A percentile compares a stretch with the other conserved stretches of the same genome.
phyloP scores from a whole-genome alignment of 2,888 invertebrate genomes.

The Dasysyrphus albostriatus region DNA sequence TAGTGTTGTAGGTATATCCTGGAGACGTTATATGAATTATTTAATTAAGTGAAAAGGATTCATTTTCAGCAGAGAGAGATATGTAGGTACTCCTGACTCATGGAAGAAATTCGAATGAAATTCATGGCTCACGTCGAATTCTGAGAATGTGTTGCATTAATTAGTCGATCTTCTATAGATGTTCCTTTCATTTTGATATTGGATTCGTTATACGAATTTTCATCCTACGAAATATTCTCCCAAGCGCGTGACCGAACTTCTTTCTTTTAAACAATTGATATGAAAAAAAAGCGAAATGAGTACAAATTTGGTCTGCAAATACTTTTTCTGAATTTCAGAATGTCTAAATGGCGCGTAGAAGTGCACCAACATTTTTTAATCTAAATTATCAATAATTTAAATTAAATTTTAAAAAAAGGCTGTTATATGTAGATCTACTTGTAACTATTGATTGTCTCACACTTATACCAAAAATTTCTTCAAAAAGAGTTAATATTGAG shows the following conservation, averaged over 20 bases:
- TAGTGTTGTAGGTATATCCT: neutral
- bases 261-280: neutral
- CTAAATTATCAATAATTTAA: no score
- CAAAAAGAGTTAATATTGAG: no score
- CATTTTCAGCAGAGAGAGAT: slow-evolving; percentile 11
- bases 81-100: neutral
- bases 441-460: no score
- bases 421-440: no score
- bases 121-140: neutral
- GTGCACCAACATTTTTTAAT: no score
- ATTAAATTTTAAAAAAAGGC: no score
- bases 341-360: neutral
- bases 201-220: neutral
- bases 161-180: neutral
- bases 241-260: neutral
- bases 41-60: slow-evolving; percentile 63
- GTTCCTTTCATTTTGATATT: neutral
- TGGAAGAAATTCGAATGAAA: neutral
- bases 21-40: slow-evolving; percentile 49
- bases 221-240: neutral
- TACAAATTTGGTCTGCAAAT: neutral
- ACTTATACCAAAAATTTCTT: no score
- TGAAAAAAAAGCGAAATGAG: no score
- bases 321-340: neutral
- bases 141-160: neutral